phyloP scores from a whole-genome alignment of 2,113 vertebrate genomes.

The Amblyornis subalaris region DNA sequence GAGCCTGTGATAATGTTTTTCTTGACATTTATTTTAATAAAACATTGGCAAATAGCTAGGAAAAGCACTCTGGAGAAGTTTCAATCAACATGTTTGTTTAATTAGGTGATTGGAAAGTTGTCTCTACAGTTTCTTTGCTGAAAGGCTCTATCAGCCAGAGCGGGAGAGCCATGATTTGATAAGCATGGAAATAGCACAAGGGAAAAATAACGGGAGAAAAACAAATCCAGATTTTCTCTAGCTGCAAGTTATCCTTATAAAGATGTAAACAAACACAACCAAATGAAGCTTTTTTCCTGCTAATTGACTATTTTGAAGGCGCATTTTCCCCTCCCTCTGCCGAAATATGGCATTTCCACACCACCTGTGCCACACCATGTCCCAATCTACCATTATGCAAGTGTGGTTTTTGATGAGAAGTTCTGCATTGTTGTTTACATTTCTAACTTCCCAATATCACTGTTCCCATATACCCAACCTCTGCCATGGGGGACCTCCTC shows the following conservation, averaged over 20 bases:
- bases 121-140: not conserved
- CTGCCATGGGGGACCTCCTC: not conserved
- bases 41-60: not conserved
- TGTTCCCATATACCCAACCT: not conserved
- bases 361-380: not conserved
- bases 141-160: not conserved
- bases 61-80: not conserved
- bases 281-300: not conserved
- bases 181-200: not conserved
- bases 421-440: not conserved
- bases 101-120: not conserved
- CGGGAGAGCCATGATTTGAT: not conserved
- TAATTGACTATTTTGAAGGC: not conserved
- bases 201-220: not conserved
- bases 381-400: not conserved
- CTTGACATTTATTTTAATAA: not conserved
- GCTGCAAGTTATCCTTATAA: not conserved
- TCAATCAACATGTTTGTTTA: not conserved
- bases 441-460: not conserved
- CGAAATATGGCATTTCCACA: not conserved
- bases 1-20: not conserved
- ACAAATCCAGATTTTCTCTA: not conserved
- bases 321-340: not conserved
- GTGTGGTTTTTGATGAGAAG: not conserved
- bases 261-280: not conserved